These are phyloP conservation scores for Crotalus tigris DNA, from an alignment of 2,113 vertebrate genomes.

Conservation along the genomic window DNA sequence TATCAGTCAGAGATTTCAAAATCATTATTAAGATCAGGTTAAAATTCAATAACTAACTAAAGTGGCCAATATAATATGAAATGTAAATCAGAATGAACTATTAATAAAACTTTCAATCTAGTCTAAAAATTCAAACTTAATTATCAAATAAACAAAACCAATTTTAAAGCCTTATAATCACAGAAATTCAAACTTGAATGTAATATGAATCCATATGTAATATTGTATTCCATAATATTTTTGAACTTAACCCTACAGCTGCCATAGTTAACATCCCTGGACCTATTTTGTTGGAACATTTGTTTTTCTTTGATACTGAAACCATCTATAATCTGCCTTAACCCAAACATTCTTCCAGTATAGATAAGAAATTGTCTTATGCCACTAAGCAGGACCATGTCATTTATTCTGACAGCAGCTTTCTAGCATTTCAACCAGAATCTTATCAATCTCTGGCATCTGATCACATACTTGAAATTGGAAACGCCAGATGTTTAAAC, in stretches of 20 bases:
- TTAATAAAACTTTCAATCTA: not conserved
- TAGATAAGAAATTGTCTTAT: not conserved
- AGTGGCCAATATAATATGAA: not conserved
- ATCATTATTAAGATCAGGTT: not conserved
- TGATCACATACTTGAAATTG: not conserved
- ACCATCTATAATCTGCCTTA: not conserved
- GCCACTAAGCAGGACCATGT: not conserved
- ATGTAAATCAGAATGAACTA: not conserved
- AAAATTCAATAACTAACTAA: not conserved
- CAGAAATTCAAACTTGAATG: not conserved
- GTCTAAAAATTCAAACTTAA: not conserved
- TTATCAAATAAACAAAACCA: not conserved
- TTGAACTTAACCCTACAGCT: not conserved
- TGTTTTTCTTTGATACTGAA: constrained; percentile 33
- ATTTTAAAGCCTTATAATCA: not conserved
- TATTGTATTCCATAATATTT: not conserved
- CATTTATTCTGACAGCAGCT: not conserved
- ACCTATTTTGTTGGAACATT: not conserved
- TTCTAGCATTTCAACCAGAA: not conserved
- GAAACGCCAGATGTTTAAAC: not conserved
- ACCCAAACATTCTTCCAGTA: not conserved
- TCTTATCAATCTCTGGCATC: not conserved
- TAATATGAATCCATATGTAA: not conserved
- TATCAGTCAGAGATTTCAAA: not conserved
- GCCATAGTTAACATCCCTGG: not conserved